These are phyloP conservation scores for Mus spicilegus DNA, from an alignment of 2,113 vertebrate species.

Conservation along the genomic window DNA sequence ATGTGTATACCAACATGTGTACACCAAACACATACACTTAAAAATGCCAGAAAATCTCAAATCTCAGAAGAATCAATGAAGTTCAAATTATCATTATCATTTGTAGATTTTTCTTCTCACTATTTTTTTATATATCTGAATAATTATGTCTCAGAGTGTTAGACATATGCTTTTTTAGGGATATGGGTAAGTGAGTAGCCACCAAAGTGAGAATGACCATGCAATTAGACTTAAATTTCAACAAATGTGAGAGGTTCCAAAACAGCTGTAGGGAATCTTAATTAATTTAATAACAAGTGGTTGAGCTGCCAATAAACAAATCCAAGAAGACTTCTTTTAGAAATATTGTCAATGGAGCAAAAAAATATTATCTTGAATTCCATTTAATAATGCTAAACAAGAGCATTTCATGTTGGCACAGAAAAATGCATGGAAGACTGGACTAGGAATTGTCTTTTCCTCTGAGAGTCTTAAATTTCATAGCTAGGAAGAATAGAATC, in stretches of 20 bases:
- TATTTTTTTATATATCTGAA: neutral
- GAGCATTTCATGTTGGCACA: too few species aligned
- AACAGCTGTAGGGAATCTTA: neutral
- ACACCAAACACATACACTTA: neutral
- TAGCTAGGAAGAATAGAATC: neutral
- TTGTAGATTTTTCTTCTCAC: too few species aligned
- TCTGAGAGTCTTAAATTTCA: neutral
- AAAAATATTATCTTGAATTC: neutral
- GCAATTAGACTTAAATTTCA: neutral
- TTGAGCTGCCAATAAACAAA: neutral
- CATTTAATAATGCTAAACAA: neutral
- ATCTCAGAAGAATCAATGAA: neutral
- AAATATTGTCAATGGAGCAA: neutral
- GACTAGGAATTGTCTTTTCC: neutral
- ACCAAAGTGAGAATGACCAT: neutral
- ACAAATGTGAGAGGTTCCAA: neutral
- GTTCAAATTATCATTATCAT: neutral
- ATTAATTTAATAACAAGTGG: neutral
- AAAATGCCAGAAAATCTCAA: neutral
- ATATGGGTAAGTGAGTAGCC: neutral
- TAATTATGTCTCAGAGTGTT: neutral
- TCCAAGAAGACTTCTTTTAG: neutral
- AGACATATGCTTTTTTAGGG: neutral
- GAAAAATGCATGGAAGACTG: neutral
- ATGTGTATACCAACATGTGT: neutral